Conservation (phyloP, 2,888 invertebrate genomes). For the Copidosoma aretas region DNA sequence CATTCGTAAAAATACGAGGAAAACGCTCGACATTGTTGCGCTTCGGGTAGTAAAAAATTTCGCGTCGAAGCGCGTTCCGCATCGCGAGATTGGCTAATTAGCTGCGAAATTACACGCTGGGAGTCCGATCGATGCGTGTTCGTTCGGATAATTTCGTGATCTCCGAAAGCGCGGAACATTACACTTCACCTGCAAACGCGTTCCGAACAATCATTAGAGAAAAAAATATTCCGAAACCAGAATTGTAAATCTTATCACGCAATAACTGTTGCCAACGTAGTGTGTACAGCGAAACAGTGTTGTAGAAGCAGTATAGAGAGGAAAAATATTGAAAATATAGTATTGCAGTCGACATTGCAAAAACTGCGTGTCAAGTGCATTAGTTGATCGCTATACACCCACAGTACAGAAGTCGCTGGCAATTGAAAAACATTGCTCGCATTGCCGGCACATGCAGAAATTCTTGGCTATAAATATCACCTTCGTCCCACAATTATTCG, state of each 20-base stretch:
- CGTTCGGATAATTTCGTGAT: background rate
- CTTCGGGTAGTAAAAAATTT: background rate
- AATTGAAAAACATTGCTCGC: slow-evolving; percentile 1
- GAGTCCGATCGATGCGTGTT: background rate
- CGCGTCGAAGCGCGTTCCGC: background rate
- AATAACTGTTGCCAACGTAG: background rate
- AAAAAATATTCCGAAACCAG: background rate
- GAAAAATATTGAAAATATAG: background rate
- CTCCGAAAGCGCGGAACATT: background rate
- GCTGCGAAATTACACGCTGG: background rate
- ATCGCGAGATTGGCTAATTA: slow-evolving; percentile 12
- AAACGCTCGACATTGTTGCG: background rate
- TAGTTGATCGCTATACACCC: background rate
- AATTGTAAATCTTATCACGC: background rate
- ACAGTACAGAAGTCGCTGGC: background rate
- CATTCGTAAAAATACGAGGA: background rate
- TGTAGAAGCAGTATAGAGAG: background rate
- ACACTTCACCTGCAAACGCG: background rate
- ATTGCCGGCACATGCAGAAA: background rate
- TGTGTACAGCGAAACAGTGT: background rate
- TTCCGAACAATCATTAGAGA: background rate
- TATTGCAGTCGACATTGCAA: background rate
- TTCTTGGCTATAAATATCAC: slow-evolving; percentile 13
- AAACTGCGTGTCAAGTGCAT: background rate
- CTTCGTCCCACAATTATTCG: slow-evolving; percentile 13